phyloP scores from a whole-genome alignment of 2,888 invertebrate species.

The Acronicta psi region DNA sequence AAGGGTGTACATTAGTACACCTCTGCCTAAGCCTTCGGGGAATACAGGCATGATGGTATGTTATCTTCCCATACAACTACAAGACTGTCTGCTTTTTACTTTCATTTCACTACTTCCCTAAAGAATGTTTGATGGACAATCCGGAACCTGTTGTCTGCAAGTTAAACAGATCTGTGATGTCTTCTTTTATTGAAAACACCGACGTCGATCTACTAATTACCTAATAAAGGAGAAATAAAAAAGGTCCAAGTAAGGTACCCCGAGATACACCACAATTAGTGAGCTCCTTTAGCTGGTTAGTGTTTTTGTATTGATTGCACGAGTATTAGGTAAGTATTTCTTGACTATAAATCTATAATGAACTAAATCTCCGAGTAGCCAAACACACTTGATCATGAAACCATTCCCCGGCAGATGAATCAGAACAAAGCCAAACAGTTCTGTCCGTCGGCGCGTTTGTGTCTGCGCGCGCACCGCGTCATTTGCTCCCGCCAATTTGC shows the following conservation, averaged over 20 bases:
- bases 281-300: too few species aligned
- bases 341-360: background rate
- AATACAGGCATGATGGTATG: too few species aligned
- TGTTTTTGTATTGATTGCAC: background rate
- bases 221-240: background rate
- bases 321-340: background rate
- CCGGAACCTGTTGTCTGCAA: too few species aligned
- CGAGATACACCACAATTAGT: background rate
- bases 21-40: too few species aligned
- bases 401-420: conserved; percentile 37
- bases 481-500: conserved; percentile 76
- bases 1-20: too few species aligned
- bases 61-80: too few species aligned
- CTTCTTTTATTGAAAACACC: too few species aligned
- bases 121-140: too few species aligned
- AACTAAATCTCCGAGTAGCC: background rate
- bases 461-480: conserved; percentile 68
- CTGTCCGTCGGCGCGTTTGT: conserved; percentile 66
- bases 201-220: too few species aligned
- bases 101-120: too few species aligned
- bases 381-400: conserved; percentile 28
- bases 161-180: too few species aligned
- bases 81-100: too few species aligned
- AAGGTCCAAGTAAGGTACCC: background rate
- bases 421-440: conserved; percentile 45